Base-by-base conservation (phyloP, 2,797 vertebrate species). In the Rhinella marina region DNA sequence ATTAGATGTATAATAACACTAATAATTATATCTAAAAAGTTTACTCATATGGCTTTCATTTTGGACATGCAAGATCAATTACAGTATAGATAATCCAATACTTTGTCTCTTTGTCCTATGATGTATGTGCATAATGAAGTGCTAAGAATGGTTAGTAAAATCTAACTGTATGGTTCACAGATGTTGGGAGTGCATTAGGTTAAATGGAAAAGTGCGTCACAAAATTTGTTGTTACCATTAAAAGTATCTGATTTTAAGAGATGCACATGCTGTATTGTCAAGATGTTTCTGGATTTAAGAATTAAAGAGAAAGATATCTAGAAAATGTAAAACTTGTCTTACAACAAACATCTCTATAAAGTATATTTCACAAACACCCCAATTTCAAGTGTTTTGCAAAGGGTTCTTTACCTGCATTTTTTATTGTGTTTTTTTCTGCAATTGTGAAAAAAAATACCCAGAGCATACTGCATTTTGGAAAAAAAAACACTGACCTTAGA, bases 71-170 rank as follows among this genome's bases (percentile, higher is more conserved):
- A 80, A 85, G 54, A 88, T 88, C 87, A 85, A 85, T 88, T 85
- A 88, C 77, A 85, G 87, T 81, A 85, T 66, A 85, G 87, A 88
- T 88, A 85, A 88, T 88, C 87, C 87, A 88, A 85, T 54, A 77
- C n/a, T 81, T 75, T 85, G 87, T 88, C 82, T 85, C 66, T 85
- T 81, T 25, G 41, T 77, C 56, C 52, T 85, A 81, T 85, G 87
- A 88, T 88, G 68, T 81, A 76, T 85, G 82, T 41, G 13, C 54
- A 88, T 85, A 88, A 88, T 88, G 82, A 88, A 85, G 87, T 88
- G 83, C 48, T 88, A 85, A 73, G 76, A 88, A 88, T 56, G 59
- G 75, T 84, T 70, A 88, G 62, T 64, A 88, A 88, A 88, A 54
- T 75, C 77, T 54, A 64, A 54, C 52, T 73, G 50, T 88, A 85